Evolutionary conservation across 2,113 vertebrate species (phyloP).

Genomic region (Azemiops feae): DNA sequence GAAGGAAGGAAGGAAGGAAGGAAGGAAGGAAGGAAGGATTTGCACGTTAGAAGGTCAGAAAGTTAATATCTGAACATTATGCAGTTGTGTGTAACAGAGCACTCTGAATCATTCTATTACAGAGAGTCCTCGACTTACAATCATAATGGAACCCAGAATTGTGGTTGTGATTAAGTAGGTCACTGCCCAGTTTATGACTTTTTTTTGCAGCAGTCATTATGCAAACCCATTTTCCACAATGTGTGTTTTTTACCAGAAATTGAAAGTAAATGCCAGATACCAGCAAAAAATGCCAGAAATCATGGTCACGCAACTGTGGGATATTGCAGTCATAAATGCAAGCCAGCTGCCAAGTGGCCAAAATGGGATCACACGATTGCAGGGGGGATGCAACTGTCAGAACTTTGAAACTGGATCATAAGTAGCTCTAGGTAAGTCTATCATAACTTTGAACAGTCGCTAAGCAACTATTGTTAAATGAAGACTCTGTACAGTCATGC

Average conservation of each 20-base stretch:
- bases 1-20: background rate
- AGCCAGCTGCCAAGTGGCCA: background rate
- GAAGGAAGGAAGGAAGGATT: background rate
- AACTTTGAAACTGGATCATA: background rate
- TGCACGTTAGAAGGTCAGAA: accelerated
- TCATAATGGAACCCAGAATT: background rate
- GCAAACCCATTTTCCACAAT: background rate
- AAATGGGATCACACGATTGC: background rate
- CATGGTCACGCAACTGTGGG: background rate
- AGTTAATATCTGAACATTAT: background rate
- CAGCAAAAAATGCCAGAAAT: background rate
- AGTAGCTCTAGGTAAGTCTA: no score
- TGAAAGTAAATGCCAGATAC: background rate
- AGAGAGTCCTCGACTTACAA: background rate
- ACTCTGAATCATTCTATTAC: background rate
- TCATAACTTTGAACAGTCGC: no score
- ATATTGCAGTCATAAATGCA: background rate
- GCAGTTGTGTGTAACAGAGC: background rate
- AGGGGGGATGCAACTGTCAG: background rate
- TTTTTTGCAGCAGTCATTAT: background rate
- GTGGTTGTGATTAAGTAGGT: background rate
- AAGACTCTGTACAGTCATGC: background rate
- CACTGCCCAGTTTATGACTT: background rate
- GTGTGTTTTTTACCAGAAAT: background rate
- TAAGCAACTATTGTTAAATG: no score